Conservation (phyloP, 2,113 vertebrate genomes). For the Eulemur rufifrons region DNA sequence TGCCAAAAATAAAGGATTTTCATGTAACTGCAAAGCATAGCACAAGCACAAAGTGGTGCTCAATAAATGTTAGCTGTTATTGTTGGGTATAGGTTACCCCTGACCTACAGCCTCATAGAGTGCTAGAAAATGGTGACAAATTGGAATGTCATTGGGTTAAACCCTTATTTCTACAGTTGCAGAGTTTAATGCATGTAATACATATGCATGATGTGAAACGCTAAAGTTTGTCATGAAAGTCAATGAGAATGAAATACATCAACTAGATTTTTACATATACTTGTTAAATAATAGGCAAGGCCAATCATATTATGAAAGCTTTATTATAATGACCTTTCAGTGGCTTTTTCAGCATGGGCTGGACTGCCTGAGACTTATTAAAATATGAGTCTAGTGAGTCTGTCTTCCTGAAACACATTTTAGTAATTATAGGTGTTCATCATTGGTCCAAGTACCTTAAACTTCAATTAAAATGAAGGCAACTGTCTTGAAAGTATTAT, state of each 20-base stretch:
- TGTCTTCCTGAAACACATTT: neutral
- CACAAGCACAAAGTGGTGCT: neutral
- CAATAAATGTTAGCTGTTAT: neutral
- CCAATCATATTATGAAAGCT: neutral
- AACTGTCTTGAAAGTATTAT: slow-evolving; percentile 6
- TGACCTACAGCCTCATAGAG: neutral
- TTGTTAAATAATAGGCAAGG: neutral
- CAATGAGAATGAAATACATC: neutral
- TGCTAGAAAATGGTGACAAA: neutral
- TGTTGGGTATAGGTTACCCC: neutral
- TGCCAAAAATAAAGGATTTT: neutral
- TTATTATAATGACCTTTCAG: slow-evolving; percentile 3
- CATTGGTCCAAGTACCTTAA: neutral
- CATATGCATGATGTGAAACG: neutral
- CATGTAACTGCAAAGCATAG: neutral
- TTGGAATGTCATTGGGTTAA: neutral
- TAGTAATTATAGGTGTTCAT: neutral
- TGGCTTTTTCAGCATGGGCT: neutral
- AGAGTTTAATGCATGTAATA: neutral
- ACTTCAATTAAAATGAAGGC: neutral
- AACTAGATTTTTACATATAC: neutral
- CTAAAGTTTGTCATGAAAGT: slow-evolving; percentile 16
- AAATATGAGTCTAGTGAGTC: neutral
- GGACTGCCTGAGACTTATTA: neutral
- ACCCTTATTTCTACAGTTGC: neutral